Evolutionary conservation across 2,888 invertebrate genomes (phyloP), one percentile per base, ranked within the genome.

Genomic region (Elegia similella): DNA sequence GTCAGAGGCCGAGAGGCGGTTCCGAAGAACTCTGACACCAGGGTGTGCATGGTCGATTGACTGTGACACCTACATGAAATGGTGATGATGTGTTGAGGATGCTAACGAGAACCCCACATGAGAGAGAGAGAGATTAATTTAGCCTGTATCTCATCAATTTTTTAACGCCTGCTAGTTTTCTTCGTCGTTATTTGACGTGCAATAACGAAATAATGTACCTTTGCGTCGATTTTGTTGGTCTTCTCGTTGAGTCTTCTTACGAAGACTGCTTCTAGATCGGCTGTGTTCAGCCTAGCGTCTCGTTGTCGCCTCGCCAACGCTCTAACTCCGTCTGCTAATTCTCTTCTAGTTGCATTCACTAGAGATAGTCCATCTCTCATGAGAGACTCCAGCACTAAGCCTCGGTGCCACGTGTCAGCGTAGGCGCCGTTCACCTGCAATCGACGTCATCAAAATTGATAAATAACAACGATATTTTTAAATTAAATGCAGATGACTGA

Each of bases 341-440:
- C 93, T 17, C 88, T 82, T 59, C 92, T 77, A 50, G 93, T 94
- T 63, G 84, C 88, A 75, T 93, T 93, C 57, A 88, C 87, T 60
- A 92, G 80, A 0, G 87, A 84, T 60, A 92, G 78, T 0, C 92
- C 88, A 75, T 93, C 92, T 55, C 92, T 84, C 72, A 93, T 84
- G 62, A 92, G 74, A 0, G 84, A 78, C 63, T 92, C 88, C n/a
- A 92, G 71, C 34, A 86, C 76, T 54, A 92, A 74, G 0, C 92
- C 88, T 10, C 92, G 87, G 56, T 92, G 92, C 92, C 93, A 93
- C 56, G 94, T 88, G 67, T 94, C 94, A 42, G 93, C 90, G 72
- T 94, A 94, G 71, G 94, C 93, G 62, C 94, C 94, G 67, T 92
- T 92, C 42, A 93, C 93, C 94, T 94, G 67, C 5, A 64, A 58